Conservation (phyloP, 2,888 invertebrate species). For the Stictocephala bisonia region DNA sequence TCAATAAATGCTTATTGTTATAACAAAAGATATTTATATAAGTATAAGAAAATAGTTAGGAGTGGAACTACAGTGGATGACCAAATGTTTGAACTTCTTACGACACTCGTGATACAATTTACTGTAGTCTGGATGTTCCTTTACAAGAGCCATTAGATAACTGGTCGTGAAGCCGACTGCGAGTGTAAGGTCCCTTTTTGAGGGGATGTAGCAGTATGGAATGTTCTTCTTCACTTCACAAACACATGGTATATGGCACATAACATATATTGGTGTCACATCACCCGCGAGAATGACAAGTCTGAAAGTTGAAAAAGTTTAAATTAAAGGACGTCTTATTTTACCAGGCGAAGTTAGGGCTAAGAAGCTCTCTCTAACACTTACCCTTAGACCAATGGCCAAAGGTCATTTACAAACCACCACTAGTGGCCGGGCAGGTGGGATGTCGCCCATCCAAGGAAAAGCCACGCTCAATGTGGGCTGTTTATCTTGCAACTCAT, state of each 20-base stretch:
- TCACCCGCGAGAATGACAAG: conserved; percentile 87
- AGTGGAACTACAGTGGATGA: conserved; percentile 68
- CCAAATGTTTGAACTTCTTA: conserved; percentile 74
- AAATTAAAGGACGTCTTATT: too few species aligned
- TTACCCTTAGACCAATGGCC: too few species aligned
- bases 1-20: too few species aligned
- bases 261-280: conserved; percentile 95
- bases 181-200: conserved; percentile 86
- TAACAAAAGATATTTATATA: too few species aligned
- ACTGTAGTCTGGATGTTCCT: conserved; percentile 85
- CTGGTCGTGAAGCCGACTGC: conserved; percentile 93
- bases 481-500: too few species aligned
- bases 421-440: too few species aligned
- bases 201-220: conserved; percentile 93
- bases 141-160: conserved; percentile 88
- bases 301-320: neutral
- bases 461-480: too few species aligned
- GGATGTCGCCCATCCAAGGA: too few species aligned
- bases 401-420: too few species aligned
- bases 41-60: too few species aligned
- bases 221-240: conserved; percentile 96
- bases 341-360: too few species aligned
- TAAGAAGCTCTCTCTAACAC: too few species aligned
- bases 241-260: conserved; percentile 95
- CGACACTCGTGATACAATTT: conserved; percentile 86